phyloP scores from a whole-genome alignment of 2,888 invertebrate genomes.

The Nowickia ferox region DNA sequence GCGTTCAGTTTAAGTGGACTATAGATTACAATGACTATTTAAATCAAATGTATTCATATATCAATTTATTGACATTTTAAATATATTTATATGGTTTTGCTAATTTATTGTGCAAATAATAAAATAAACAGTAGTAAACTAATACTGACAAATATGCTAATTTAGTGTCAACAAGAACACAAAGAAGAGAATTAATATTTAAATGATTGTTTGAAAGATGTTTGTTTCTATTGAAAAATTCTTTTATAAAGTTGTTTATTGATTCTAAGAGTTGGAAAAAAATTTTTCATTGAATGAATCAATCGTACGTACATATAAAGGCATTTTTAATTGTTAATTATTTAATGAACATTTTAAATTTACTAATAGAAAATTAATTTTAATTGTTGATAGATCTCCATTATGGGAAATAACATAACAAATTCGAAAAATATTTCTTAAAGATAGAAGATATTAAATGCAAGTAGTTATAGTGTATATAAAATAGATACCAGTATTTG shows the following conservation, averaged over 20 bases:
- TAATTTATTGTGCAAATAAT: conserved; percentile 41
- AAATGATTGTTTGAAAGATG: neutral
- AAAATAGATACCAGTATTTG: too few relatives aligned
- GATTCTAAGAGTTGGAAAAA: neutral
- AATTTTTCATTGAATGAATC: too few relatives aligned
- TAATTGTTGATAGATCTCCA: too few relatives aligned
- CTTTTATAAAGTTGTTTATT: conserved; percentile 3
- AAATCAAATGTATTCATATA: conserved; percentile 48
- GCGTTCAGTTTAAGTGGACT: neutral
- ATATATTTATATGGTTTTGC: conserved; percentile 38
- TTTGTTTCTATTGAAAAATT: neutral
- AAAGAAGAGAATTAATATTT: neutral
- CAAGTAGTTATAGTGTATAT: too few relatives aligned
- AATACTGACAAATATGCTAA: conserved; percentile 18
- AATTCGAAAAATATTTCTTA: too few relatives aligned
- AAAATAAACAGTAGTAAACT: conserved; percentile 11
- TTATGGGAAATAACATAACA: too few relatives aligned
- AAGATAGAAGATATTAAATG: too few relatives aligned
- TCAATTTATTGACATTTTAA: conserved; percentile 51
- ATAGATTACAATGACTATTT: neutral
- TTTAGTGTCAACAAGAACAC: conserved; percentile 27
- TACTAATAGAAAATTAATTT: too few relatives aligned
- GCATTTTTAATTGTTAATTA: too few relatives aligned
- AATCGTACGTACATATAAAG: too few relatives aligned
- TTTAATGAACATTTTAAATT: too few relatives aligned